Base-by-base conservation (phyloP, 1,140 invertebrate genomes). In the Drosophila baimaii region DNA sequence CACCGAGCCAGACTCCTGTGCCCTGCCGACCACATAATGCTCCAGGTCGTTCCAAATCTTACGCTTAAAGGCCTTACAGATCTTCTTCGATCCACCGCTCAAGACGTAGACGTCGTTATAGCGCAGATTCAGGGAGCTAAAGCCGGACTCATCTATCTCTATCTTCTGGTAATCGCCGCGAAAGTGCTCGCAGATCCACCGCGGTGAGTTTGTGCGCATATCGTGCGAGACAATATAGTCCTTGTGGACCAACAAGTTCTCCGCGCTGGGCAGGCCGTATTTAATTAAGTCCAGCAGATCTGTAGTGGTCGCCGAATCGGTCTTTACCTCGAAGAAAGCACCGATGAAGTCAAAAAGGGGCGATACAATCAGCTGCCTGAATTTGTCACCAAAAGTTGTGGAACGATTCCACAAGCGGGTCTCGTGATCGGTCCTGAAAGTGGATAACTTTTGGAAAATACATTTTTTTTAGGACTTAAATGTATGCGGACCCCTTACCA, bases 151-250 rank as follows among this genome's bases (percentile, higher is more conserved):
- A 15, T 72, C 66, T 0, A 47, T 39, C 5, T 12, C 27, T 9
- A 80, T 47, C 29, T 71, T 72, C 5, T 61, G 33, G 23, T 66
- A 88, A 23, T 77, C 54, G 23, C 66, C 66, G 3, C 13, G 44
- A n/a, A 90, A 54, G 19, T 89, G 84, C 15, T 89, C 85, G 25
- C 84, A 89, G 3, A 89, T 75, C 84, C 84, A 89, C 25, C 37
- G 55, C 1, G 80, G 69, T 0, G 57, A n/a, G 23, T 81, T 84
- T 1, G 58, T 78, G 39, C 37, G 6, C 7, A 68, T n/a, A n/a
- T 89, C 77, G 15, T 81, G 81, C 6, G 85, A 81, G 1, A 89
- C 74, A 27, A 89, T 69, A 8, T 89, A 89, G 35, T 89, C 85
- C 57, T 79, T 78, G 63, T 90, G 85, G 6, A 84, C 58, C 21